Evolutionary conservation across 2,113 vertebrate genomes (phyloP).

Genomic region (Sander vitreus): DNA sequence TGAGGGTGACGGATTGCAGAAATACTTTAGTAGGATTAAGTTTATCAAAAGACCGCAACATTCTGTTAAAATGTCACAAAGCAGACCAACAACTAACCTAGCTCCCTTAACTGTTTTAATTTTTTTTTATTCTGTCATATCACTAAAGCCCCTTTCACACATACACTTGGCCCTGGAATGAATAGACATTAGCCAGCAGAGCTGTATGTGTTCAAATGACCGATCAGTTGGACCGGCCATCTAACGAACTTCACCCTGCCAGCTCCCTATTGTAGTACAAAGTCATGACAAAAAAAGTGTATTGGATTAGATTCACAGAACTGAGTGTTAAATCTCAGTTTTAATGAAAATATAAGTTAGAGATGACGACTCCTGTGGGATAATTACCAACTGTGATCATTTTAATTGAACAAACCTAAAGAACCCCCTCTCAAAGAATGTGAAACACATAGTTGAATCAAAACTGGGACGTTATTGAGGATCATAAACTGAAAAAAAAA

Average conservation of each 20-base stretch:
- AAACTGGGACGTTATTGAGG: background rate
- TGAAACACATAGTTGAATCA: background rate
- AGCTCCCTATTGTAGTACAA: no score
- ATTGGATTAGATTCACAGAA: no score
- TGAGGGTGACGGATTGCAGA: background rate
- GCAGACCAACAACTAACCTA: no score
- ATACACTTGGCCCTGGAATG: no score
- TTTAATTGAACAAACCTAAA: background rate
- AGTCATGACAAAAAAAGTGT: no score
- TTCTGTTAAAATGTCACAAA: background rate
- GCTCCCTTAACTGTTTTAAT: no score
- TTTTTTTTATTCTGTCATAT: no score
- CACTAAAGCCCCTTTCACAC: no score
- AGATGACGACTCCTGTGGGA: background rate
- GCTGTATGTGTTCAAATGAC: no score
- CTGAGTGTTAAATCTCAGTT: background rate
- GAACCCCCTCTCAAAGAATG: background rate
- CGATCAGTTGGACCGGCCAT: no score
- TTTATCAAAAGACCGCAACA: background rate
- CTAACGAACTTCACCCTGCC: no score
- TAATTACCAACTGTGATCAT: background rate
- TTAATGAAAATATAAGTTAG: background rate
- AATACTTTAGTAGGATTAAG: background rate
- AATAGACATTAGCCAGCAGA: no score
- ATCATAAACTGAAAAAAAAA: background rate